Conservation (phyloP, 2,888 invertebrate genomes). For the Crocallis elinguaria region DNA sequence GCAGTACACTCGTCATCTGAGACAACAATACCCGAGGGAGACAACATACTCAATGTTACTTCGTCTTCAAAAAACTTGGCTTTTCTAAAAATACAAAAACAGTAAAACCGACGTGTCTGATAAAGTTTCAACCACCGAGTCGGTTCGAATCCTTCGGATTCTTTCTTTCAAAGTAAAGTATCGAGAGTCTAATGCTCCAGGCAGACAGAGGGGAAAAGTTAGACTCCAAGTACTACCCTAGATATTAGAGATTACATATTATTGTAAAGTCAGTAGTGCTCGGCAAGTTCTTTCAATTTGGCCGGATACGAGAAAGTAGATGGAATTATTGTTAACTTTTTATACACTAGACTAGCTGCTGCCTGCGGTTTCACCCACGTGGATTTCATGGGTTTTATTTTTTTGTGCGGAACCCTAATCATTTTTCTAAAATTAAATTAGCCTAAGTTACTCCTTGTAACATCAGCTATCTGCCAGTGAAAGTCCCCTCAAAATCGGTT, state of each 20-base stretch:
- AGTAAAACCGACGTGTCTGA: conserved; percentile 23
- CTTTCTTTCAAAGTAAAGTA: conserved; percentile 27
- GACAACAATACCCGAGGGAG: no score
- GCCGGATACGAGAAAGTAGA: not conserved
- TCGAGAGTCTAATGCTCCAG: conserved; percentile 23
- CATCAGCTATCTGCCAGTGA: no score
- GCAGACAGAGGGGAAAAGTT: conserved; percentile 24
- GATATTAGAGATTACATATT: not conserved
- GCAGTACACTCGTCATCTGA: no score
- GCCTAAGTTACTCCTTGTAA: no score
- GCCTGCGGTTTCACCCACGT: no score
- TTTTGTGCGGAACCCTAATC: no score
- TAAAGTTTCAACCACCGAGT: conserved; percentile 26
- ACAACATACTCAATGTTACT: no score
- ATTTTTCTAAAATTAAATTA: no score
- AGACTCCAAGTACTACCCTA: conserved; percentile 11
- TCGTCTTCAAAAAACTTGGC: not conserved
- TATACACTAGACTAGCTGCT: no score
- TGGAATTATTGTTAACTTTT: no score
- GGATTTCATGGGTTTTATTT: no score
- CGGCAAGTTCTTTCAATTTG: not conserved
- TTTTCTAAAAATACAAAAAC: conserved; percentile 16
- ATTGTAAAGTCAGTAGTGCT: not conserved
- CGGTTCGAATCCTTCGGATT: conserved; percentile 19
- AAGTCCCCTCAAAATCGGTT: no score